Conservation (phyloP, 2,888 invertebrate genomes). For the Strigamia transsilvanica region DNA sequence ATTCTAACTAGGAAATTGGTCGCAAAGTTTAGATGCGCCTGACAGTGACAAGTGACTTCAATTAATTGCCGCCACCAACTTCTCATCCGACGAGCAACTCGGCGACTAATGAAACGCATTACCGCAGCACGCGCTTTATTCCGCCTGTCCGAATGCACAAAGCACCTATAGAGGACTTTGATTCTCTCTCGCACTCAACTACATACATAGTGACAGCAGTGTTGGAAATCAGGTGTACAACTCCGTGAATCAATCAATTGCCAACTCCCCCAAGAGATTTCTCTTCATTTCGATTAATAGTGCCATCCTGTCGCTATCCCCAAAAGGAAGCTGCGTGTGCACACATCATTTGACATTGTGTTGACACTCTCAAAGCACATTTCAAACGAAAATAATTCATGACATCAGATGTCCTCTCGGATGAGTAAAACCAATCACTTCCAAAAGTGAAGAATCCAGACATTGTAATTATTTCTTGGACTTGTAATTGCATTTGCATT, state of each 20-base stretch:
- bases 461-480: too few relatives aligned
- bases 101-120: constrained; percentile 24
- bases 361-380: not conserved
- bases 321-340: not conserved
- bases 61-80: constrained; percentile 22
- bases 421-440: too few relatives aligned
- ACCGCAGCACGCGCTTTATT: not conserved
- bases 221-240: constrained; percentile 22
- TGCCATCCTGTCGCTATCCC: not conserved
- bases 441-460: too few relatives aligned
- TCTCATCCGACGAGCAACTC: constrained; percentile 21
- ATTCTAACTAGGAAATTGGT: not conserved
- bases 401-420: too few relatives aligned
- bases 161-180: not conserved
- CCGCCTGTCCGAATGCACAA: not conserved
- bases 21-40: not conserved
- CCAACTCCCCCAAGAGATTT: not conserved
- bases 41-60: constrained; percentile 27
- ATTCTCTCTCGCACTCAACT: not conserved
- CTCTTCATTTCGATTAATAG: constrained; percentile 23
- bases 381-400: not conserved
- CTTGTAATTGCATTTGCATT: too few relatives aligned
- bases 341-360: not conserved
- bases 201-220: not conserved
- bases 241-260: constrained; percentile 11